Percentiles rank a stretch among this genome's conserved stretches.
Conservation (phyloP, 2,113 vertebrate species). For the Callospermophilus lateralis region DNA sequence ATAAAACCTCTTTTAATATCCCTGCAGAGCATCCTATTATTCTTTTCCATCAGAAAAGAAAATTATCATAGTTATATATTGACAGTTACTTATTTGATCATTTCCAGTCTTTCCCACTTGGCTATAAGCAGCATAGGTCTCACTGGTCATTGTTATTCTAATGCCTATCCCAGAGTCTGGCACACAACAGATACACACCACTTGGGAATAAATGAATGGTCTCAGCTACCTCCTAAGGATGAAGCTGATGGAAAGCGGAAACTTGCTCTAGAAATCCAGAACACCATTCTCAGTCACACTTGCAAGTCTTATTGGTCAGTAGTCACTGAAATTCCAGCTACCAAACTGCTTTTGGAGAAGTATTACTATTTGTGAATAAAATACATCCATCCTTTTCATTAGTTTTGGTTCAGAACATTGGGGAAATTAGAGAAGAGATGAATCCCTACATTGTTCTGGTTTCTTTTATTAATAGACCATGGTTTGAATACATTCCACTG, state of each 20-base stretch:
- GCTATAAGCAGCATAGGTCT: neutral
- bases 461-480: neutral
- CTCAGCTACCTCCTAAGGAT: neutral
- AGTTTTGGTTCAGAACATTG: conserved; percentile 23
- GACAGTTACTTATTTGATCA: neutral
- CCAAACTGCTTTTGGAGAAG: neutral
- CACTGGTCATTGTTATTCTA: neutral
- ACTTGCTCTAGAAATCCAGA: neutral
- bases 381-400: neutral
- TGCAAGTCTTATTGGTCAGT: neutral
- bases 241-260: neutral
- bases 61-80: neutral
- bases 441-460: neutral
- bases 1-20: neutral
- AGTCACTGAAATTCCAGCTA: neutral
- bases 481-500: neutral
- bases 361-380: neutral
- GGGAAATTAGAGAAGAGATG: conserved; percentile 21
- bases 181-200: neutral
- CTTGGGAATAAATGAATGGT: neutral
- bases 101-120: conserved; percentile 14
- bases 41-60: conserved; percentile 14
- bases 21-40: neutral
- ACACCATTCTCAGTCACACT: neutral
- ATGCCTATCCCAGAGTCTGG: neutral